These are phyloP conservation scores for Drosophila multiciliata DNA, from an alignment of 2,888 invertebrate genomes.

Conservation along the genomic window DNA sequence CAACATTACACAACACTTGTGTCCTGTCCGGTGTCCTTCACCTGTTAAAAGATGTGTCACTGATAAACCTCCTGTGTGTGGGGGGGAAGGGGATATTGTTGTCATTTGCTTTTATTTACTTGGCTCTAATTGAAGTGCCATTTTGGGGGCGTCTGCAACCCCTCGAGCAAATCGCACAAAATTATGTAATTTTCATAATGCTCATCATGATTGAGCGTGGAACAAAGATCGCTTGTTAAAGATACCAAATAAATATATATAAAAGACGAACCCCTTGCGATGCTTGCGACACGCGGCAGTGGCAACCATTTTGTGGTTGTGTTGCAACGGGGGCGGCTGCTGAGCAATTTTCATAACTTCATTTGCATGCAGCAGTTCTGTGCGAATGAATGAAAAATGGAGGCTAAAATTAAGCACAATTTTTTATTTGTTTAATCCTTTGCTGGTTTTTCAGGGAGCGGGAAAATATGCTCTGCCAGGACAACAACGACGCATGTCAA, in stretches of 20 bases:
- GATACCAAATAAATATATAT: constrained; percentile 40
- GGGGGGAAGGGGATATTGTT: not conserved
- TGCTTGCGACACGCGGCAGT: constrained; percentile 53
- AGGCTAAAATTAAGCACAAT: constrained; percentile 45
- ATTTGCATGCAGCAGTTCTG: constrained; percentile 63
- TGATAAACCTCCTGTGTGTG: constrained; percentile 13
- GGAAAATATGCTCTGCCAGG: constrained; percentile 29
- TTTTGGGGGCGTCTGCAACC: constrained; percentile 47
- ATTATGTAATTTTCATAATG: constrained; percentile 80
- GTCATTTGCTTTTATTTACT: constrained; percentile 53
- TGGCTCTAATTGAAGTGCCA: constrained; percentile 74
- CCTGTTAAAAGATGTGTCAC: constrained; percentile 21
- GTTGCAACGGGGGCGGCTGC: constrained; percentile 31
- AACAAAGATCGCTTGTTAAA: constrained; percentile 57
- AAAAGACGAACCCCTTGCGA: constrained; percentile 25
- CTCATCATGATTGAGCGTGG: constrained; percentile 63
- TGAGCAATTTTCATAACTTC: constrained; percentile 68
- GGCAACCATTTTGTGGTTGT: constrained; percentile 45
- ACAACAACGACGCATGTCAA: constrained; percentile 72
- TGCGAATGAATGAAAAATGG: constrained; percentile 31
- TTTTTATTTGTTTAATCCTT: constrained; percentile 27
- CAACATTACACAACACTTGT: not conserved
- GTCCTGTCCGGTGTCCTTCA: constrained; percentile 22
- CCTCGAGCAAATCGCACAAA: constrained; percentile 47
- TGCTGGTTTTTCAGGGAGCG: not conserved